These are phyloP conservation scores for Holacanthus passer DNA, from an alignment of 2,113 vertebrate genomes.

Conservation along the genomic window DNA sequence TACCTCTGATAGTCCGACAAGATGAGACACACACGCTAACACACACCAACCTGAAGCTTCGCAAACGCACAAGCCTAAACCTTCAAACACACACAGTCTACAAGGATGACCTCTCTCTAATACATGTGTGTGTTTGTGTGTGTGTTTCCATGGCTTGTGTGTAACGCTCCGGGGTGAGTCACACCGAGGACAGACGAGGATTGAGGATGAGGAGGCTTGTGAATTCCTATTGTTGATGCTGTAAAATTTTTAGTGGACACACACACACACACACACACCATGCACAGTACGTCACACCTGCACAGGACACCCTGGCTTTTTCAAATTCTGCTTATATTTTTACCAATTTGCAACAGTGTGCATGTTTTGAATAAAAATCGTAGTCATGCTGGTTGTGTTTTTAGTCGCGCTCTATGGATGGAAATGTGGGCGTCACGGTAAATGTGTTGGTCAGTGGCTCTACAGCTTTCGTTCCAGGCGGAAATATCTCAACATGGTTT, in stretches of 20 bases:
- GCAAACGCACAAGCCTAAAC: conserved; percentile 2
- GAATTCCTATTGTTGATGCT: conserved; percentile 23
- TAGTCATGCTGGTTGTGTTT: not conserved
- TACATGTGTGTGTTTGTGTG: conserved; percentile 11
- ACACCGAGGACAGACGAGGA: conserved; percentile 39
- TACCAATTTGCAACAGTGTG: not conserved
- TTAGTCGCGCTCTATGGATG: not conserved
- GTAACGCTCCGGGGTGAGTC: conserved; percentile 51
- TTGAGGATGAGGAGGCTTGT: conserved; percentile 39
- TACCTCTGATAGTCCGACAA: conserved; percentile 75
- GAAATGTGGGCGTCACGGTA: not conserved
- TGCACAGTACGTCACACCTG: not conserved
- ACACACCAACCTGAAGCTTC: not conserved
- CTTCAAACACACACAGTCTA: conserved; percentile 16
- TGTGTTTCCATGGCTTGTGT: conserved; percentile 31
- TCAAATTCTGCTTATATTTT: not conserved
- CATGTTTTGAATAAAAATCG: not conserved
- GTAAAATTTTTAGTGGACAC: conserved; percentile 38
- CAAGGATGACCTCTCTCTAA: conserved; percentile 35
- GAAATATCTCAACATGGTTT: not conserved
- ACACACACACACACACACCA: not conserved
- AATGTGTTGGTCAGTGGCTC: not conserved
- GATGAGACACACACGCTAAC: conserved; percentile 42
- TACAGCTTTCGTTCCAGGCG: not conserved
- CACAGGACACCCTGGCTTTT: not conserved